Evolutionary conservation across 2,113 vertebrate genomes (phyloP).

Genomic region (Pavo muticus): DNA sequence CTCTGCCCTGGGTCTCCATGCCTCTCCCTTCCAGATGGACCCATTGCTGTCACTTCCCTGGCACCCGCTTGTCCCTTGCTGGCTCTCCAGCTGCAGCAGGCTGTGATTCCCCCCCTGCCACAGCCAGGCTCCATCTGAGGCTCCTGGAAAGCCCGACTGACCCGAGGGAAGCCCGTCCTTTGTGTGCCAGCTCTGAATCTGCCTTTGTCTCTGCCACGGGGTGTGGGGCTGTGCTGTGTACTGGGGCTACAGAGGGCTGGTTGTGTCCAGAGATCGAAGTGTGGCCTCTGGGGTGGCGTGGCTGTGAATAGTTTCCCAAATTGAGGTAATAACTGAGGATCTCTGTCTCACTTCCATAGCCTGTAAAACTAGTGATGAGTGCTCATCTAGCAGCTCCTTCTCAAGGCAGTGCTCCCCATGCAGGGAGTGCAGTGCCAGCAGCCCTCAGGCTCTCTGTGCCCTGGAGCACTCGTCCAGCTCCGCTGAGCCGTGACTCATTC

Average conservation of each 20-base stretch:
- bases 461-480: neutral
- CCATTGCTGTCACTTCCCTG: neutral
- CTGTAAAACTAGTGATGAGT: neutral
- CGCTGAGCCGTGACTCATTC: neutral
- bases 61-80: neutral
- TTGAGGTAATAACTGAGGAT: neutral
- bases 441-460: neutral
- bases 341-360: neutral
- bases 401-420: neutral
- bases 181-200: slow-evolving; percentile 26
- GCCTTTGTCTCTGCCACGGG: neutral
- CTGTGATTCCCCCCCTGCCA: neutral
- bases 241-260: neutral
- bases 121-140: neutral
- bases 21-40: slow-evolving; percentile 9
- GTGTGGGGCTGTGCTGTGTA: too few species aligned
- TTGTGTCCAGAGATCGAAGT: neutral
- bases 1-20: neutral
- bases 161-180: neutral
- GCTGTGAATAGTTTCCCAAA: neutral
- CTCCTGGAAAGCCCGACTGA: slow-evolving; percentile 37
- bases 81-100: neutral
- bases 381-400: neutral
- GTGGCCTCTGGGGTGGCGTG: neutral
- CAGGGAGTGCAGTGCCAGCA: neutral